Base-by-base conservation (phyloP, 1,140 invertebrate genomes). In the Nilaparvata lugens region DNA sequence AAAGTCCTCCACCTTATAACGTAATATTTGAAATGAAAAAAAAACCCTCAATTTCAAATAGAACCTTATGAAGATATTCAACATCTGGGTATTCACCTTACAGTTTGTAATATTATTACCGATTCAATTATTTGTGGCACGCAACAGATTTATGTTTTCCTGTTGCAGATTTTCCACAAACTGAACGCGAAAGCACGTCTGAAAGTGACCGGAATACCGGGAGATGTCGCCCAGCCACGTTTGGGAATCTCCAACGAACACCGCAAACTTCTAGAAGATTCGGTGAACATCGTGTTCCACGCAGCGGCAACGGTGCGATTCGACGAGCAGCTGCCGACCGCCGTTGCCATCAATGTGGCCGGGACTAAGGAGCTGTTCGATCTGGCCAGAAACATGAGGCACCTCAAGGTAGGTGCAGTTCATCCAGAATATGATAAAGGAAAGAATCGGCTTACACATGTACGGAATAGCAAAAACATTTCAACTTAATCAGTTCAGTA, bases 241-340 rank as follows among this genome's bases (percentile, higher is more conserved):
- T 74, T 98, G 23, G 94, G 89, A 2, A 74, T 98, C 3, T 84
- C 79, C 7, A 70, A 80, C 0, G 71, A 79, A n/a, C 88, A 96
- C 72, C 74, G 83, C 52, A 69, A 84, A 58, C 74, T 80, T 16
- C 70, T 97, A 0, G 40, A 56, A 16, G 60, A 65, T 14, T 60
- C 65, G 9, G 65, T 69, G 2, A 24, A 62, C 13, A 62, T 69
- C 1, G 56, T 95, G n/a, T 91, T 95, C 71, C 91, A 95, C 69
- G 85, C 81, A 4, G 93, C 93, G 1, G 93, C 93, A 0, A 93
- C 89, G n/a, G 82, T 95, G 9, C 84, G 86, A 68, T 95, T 95
- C 73, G 87, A 93, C 71, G 92, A 93, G 72, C 79, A 82, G 48
- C 71, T 95, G 16, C 81, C 83, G 68, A 56, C 70, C n/a, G 78